Conservation (phyloP, 2,888 invertebrate species). For the Drosophila austrosaltans region DNA sequence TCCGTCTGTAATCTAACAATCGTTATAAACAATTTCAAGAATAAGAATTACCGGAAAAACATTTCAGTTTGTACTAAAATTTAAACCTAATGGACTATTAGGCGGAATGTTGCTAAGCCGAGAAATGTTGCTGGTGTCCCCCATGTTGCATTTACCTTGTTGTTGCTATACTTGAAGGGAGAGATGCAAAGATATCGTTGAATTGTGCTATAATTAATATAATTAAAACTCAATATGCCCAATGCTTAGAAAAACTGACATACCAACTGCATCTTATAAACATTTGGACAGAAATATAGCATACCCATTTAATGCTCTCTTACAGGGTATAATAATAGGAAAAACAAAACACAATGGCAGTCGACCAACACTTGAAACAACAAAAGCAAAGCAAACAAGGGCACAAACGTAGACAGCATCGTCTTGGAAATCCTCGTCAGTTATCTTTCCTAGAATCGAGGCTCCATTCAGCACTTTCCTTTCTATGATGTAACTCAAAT, state of each 20-base stretch:
- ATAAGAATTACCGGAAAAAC: too few species aligned
- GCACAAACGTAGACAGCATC: constrained; percentile 4
- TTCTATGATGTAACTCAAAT: background rate
- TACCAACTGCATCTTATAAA: too few species aligned
- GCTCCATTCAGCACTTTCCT: background rate
- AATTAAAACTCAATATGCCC: too few species aligned
- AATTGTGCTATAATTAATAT: too few species aligned
- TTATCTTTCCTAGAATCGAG: constrained; percentile 3
- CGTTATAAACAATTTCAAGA: too few species aligned
- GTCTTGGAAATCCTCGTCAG: background rate
- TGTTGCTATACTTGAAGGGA: background rate
- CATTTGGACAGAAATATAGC: background rate
- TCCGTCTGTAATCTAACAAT: too few species aligned
- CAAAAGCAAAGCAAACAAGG: constrained; percentile 7
- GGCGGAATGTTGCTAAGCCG: background rate
- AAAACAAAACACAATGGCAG: constrained; percentile 1
- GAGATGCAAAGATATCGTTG: too few species aligned
- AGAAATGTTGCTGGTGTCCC: background rate
- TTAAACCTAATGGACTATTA: too few species aligned
- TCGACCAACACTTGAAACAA: constrained; percentile 9
- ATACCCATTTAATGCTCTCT: background rate
- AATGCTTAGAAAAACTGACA: too few species aligned
- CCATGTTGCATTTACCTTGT: background rate
- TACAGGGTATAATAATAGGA: constrained; percentile 1
- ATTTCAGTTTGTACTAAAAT: too few species aligned